Evolutionary conservation across 2,113 vertebrate genomes (phyloP), one percentile per base, ranked within the genome.

Genomic region (Ptilonorhynchus violaceus): DNA sequence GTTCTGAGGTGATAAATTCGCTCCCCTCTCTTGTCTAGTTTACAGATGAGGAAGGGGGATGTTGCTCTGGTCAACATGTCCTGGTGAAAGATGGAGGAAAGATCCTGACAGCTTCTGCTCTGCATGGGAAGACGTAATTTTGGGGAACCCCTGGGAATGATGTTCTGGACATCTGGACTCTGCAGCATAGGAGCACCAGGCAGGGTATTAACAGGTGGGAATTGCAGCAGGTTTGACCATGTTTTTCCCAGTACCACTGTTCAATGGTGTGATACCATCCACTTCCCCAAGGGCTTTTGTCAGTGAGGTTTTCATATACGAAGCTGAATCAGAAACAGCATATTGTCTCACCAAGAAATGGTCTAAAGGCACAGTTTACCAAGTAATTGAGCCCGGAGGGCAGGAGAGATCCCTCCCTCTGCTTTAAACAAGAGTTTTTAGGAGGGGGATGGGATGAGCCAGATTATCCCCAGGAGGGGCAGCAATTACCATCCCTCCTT

Each of bases 261-360:
- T 52, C 0, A 0, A 50, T 24, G 49, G 13, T 68, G 13, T 10
- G 35, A 39, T 58, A n/a, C 0, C 10, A 13, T 42, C 12, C 42
- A 9, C 42, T 13, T n/a, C 25, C 15, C 11, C 0, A 79, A 79
- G 22, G 18, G 8, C 7, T 88, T 73, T 63, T 46, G 35, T 56
- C 1, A 3, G 56, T 5, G 1, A 62, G 14, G 7, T 35, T 77
- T 78, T 2, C 1, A 15, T 53, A 13, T 3, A 41, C 0, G 5
- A 49, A 83, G 31, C 64, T 11, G 6, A 70, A 89, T 22, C 52
- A 94, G 66, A 90, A 85, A 31, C 37, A 49, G 30, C 2, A 0
- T 2, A 5, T 49, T 68, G 72, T 49, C 66, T 82, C 53, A 79
- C 62, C 49, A 41, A 88, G 69, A 72, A 82, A 72, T 1, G 1